phyloP scores from a whole-genome alignment of 2,888 invertebrate species.

The Drosophila diplacantha region DNA sequence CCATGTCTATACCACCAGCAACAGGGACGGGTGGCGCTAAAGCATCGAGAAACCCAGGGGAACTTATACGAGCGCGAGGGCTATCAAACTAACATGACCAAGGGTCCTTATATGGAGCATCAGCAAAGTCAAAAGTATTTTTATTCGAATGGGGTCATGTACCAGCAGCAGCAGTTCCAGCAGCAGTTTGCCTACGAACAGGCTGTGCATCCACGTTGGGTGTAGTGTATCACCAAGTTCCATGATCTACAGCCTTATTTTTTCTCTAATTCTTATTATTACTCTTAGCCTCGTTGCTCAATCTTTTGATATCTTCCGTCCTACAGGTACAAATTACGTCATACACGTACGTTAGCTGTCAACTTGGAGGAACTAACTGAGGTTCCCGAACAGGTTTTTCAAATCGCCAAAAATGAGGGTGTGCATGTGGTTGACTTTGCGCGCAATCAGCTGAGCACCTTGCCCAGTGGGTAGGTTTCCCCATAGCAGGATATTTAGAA shows the following conservation, averaged over 20 bases:
- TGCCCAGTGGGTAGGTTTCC: conserved; percentile 83
- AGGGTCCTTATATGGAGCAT: conserved; percentile 4
- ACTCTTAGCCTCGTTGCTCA: background rate
- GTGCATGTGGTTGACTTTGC: conserved; percentile 88
- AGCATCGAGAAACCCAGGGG: conserved; percentile 1
- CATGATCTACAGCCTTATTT: background rate
- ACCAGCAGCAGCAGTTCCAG: conserved; percentile 13
- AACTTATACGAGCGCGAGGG: conserved; percentile 9
- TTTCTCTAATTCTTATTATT: too few relatives aligned
- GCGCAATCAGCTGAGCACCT: conserved; percentile 84
- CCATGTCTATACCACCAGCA: conserved; percentile 17
- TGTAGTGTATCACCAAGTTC: conserved; percentile 62
- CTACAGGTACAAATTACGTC: conserved; percentile 80
- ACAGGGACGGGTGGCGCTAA: background rate
- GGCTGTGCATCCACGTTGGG: conserved; percentile 49
- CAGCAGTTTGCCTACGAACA: conserved; percentile 6
- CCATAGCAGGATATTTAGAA: background rate
- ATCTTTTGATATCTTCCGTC: background rate
- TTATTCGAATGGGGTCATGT: conserved; percentile 9
- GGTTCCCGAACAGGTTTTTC: conserved; percentile 86
- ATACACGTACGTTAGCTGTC: conserved; percentile 78
- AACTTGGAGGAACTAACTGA: conserved; percentile 80
- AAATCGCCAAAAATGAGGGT: conserved; percentile 84
- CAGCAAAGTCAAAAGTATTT: background rate
- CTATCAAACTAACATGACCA: conserved; percentile 7